Base-by-base conservation (phyloP, 2,113 vertebrate genomes). In the Anhinga anhinga region DNA sequence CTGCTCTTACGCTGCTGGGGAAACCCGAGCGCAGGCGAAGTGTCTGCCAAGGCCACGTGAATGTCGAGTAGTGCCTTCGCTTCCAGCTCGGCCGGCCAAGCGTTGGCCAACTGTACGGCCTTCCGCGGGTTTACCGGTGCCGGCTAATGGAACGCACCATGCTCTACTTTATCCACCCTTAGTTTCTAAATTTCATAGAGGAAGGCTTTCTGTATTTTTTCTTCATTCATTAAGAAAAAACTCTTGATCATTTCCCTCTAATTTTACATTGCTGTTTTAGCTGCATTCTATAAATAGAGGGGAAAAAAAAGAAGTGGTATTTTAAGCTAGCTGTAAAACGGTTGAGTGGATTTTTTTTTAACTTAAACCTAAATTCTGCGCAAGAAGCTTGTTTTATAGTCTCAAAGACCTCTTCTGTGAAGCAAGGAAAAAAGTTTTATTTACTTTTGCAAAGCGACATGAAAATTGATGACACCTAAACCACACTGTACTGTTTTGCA, bases 131-230 rank as follows among this genome's bases (percentile, higher is more conserved):
- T 2, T 1, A 4, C 5, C 15, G 7, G 13, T 27, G 23, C 59
- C 8, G 61, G 2, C 42, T 8, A 2, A 5, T 0, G 23, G 18
- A 63, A 19, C 3, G 2, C 0, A 7, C 34, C 36, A 0, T 1
- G 16, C 72, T 6, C 69, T 6, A 56, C 93, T 58, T 45, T 30
- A n/a, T 0, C 44, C 42, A 10, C 9, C 38, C 32, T 6, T 2
- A 0, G 4, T 2, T 67, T 2, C 52, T 17, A 25, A 61, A 59
- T 83, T 34, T 14, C 25, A 5, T 5, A 32, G 15, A 61, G 82
- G 32, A 42, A 10, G 6, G 11, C 30, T 62, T 84, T 44, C 77
- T 38, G 2, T 14, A 6, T 62, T 27, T 84, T 74, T 22, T 45
- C 44, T 52, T 32, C 2, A 7, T 40, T 34, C 49, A 45, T 30